A percentile compares a stretch with the other conserved stretches of the same genome.
These are phyloP conservation scores for Heterocephalus glaber DNA, from an alignment of 2,113 vertebrate genomes.

Conservation along the genomic window DNA sequence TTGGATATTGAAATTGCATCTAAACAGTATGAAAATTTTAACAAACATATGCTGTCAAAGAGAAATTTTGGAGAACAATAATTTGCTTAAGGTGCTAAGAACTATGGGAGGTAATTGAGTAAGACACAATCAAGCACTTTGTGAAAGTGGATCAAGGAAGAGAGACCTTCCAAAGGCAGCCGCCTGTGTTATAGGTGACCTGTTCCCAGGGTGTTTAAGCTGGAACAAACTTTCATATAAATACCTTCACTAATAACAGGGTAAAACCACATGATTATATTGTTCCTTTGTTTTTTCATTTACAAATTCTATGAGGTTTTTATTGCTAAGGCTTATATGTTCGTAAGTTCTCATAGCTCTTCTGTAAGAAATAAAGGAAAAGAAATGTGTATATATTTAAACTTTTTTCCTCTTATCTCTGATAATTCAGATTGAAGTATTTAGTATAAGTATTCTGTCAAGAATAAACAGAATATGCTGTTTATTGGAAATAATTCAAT, in stretches of 20 bases:
- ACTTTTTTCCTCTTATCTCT: neutral
- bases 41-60: neutral
- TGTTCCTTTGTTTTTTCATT: neutral
- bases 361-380: neutral
- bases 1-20: neutral
- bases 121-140: neutral
- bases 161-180: neutral
- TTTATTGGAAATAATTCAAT: slow-evolving; percentile 9
- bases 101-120: neutral
- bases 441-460: neutral
- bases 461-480: neutral
- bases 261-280: neutral
- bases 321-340: neutral
- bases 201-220: neutral
- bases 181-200: neutral
- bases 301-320: neutral
- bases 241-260: neutral
- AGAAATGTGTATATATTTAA: neutral
- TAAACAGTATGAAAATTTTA: neutral
- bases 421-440: neutral
- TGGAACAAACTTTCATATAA: neutral
- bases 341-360: neutral
- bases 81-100: neutral
- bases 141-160: neutral
- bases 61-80: neutral